Base-by-base conservation (phyloP, 2,797 vertebrate species). In the Buphagus erythrorhynchus region DNA sequence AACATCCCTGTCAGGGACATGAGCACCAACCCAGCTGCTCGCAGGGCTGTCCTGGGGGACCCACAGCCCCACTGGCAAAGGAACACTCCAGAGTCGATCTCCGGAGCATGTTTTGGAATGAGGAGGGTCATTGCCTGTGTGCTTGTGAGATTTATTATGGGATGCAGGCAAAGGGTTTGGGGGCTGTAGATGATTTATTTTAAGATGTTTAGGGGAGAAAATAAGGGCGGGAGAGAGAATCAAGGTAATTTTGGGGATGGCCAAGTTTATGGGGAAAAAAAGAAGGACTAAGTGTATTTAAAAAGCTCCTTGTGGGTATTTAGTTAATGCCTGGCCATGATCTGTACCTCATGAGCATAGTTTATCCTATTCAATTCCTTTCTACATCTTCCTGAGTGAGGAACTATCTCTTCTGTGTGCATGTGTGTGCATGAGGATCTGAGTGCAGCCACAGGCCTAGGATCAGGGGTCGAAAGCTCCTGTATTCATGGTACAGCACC, bases 321-420 rank as follows among this genome's bases (percentile, higher is more conserved):
- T 26, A 42, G 26, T 38, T 75, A 0, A 0, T 51, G 11, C 12
- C 22, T 58, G 20, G 16, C 38, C 18, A 40, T 49, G 21, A 6
- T 14, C 35, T 66, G 12, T 8, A 9, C 9, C 31, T 58, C 20
- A 42, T 36, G 18, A 61, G 29, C 22, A 36, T 11, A 45, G 13
- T 33, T 52, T 52, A 24, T 55, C 16, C 20, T 65, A 59, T 42
- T 72, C 12, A 68, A 14, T 36, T 65, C 11, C 25, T 61, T 83
- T 88, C 36, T 52, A 17, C 14, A 35, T 61, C 26, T 61, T 76
- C 8, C 48, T 58, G 6, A 3, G 6, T n/a, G 40, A 63, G 19
- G 7, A 71, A 55, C 3, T 28, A 4, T 29, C 26, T 63, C 7
- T 63, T 82, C 54, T 68, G 6, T 33, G 15, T 31, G 5, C 20